These are phyloP conservation scores for Heterodera schachtii DNA, from an alignment of 1,140 invertebrate genomes.

Conservation along the genomic window DNA sequence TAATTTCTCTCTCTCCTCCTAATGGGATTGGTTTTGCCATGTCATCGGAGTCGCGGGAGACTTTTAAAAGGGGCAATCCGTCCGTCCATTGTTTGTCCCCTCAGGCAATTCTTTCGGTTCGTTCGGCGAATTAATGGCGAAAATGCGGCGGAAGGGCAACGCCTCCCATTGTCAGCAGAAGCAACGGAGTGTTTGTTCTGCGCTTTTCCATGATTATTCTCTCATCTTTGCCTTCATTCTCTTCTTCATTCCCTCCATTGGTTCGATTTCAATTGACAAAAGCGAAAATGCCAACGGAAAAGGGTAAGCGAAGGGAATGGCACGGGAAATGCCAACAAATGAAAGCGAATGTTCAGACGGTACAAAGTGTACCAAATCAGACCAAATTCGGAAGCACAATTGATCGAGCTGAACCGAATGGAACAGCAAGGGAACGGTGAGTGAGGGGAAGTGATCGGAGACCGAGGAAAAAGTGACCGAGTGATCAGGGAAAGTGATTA, in stretches of 20 bases:
- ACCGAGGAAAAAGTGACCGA: no score
- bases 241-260: neutral
- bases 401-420: constrained; percentile 16
- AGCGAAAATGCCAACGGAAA: neutral
- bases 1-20: neutral
- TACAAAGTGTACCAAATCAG: constrained; percentile 40
- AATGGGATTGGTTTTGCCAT: neutral
- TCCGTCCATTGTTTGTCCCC: neutral
- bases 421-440: constrained; percentile 33
- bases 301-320: neutral
- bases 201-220: neutral
- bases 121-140: no score
- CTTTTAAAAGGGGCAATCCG: neutral
- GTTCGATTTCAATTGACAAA: neutral
- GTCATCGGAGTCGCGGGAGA: no score
- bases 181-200: no score
- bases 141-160: neutral
- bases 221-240: neutral
- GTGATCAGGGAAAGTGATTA: no score
- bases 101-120: neutral
- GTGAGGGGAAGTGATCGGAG: no score
- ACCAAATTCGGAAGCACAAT: constrained; percentile 29
- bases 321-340: neutral
- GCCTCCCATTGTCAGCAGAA: neutral
- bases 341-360: neutral